Conservation (phyloP, 2,888 invertebrate genomes). For the Himalopsyche kuldschensis region DNA sequence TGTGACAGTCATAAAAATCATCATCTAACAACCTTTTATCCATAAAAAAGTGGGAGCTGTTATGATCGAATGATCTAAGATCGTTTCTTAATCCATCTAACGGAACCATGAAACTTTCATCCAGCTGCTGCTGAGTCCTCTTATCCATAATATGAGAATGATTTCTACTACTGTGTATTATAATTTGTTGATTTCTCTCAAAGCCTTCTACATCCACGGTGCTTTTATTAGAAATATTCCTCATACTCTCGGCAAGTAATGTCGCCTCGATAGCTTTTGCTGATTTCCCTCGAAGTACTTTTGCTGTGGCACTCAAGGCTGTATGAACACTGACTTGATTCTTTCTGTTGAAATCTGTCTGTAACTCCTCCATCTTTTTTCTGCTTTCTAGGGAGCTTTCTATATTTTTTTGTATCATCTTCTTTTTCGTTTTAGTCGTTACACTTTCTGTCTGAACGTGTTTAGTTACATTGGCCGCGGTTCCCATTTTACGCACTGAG, state of each 20-base stretch:
- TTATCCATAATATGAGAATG: conserved; percentile 52
- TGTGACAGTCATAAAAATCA: conserved; percentile 26
- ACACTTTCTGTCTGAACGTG: conserved; percentile 63
- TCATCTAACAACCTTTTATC: conserved; percentile 63
- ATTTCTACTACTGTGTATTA: conserved; percentile 45
- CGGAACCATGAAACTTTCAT: conserved; percentile 62
- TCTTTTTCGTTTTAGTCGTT: conserved; percentile 55
- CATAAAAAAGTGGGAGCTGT: conserved; percentile 61
- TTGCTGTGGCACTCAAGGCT: conserved; percentile 58
- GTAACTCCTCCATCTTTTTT: conserved; percentile 50
- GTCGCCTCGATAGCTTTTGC: conserved; percentile 72
- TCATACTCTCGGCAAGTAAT: conserved; percentile 62
- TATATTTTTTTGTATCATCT: conserved; percentile 51
- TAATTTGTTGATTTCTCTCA: conserved; percentile 45
- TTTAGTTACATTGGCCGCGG: conserved; percentile 65
- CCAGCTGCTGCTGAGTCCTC: conserved; percentile 51
- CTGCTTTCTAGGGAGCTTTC: conserved; percentile 51
- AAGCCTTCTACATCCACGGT: conserved; percentile 49
- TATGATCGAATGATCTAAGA: conserved; percentile 64
- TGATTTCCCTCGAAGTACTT: conserved; percentile 72
- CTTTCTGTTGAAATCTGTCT: conserved; percentile 49
- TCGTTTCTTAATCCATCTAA: conserved; percentile 64
- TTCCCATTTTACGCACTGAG: conserved; percentile 64
- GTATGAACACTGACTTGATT: conserved; percentile 53
- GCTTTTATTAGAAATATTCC: conserved; percentile 57